These are phyloP conservation scores for Sprattus sprattus DNA, from an alignment of 2,113 vertebrate species.

Conservation along the genomic window DNA sequence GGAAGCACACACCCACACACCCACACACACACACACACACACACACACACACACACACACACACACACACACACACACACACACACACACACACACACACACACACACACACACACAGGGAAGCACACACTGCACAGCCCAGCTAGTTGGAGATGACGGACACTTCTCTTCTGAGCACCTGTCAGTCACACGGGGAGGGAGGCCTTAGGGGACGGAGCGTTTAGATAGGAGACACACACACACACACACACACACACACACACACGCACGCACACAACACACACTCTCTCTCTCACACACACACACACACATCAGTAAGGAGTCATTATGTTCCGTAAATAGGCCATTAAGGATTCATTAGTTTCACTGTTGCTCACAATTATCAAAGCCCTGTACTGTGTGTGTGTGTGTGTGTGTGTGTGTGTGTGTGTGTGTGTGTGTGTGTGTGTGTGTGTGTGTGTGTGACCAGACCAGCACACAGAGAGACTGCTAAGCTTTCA, in stretches of 20 bases:
- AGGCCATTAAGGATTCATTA: constrained; percentile 18
- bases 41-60: too few relatives aligned
- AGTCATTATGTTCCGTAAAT: constrained; percentile 11
- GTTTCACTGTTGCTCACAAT: constrained; percentile 11
- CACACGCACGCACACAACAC: background rate
- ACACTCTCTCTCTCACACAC: background rate
- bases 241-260: background rate
- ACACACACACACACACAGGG: background rate
- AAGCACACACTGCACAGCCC: background rate
- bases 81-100: too few relatives aligned
- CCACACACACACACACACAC: too few relatives aligned
- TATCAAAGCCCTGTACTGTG: constrained; percentile 17
- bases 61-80: too few relatives aligned
- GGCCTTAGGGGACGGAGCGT: background rate
- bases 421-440: too few relatives aligned
- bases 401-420: too few relatives aligned
- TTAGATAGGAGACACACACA: background rate
- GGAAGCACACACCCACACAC: too few relatives aligned
- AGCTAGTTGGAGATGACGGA: background rate
- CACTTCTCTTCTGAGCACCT: background rate
- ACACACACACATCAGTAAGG: background rate
- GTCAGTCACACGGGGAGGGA: background rate
- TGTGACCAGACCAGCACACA: background rate
- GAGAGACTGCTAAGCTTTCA: too few relatives aligned
- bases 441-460: too few relatives aligned